Evolutionary conservation across 2,797 vertebrate species (phyloP).

Genomic region (Clarias platycephalus): DNA sequence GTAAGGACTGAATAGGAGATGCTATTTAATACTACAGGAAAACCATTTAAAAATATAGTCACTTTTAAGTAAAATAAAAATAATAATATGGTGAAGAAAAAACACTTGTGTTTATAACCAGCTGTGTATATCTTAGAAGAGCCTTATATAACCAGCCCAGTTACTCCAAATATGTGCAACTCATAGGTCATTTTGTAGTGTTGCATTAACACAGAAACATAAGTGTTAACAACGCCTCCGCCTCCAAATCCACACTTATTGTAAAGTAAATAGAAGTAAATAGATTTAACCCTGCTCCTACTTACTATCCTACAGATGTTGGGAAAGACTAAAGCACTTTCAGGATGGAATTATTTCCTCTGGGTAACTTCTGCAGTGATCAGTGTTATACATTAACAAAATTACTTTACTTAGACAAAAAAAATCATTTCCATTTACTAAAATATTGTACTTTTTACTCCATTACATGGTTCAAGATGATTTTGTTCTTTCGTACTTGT

Average conservation of each 20-base stretch:
- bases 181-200: not conserved
- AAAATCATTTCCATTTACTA: too few species aligned
- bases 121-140: not conserved
- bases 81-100: not conserved
- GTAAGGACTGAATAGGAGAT: not conserved
- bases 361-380: not conserved
- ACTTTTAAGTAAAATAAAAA: not conserved
- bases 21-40: not conserved
- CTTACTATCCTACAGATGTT: not conserved
- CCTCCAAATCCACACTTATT: constrained; percentile 14
- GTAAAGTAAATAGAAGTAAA: constrained; percentile 2
- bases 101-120: not conserved
- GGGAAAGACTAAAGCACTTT: not conserved
- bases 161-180: not conserved
- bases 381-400: not conserved
- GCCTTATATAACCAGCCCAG: not conserved
- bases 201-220: not conserved
- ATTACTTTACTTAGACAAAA: too few species aligned
- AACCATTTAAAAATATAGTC: not conserved
- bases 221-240: constrained; percentile 8
- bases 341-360: not conserved
- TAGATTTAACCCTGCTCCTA: not conserved
- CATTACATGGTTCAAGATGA: too few species aligned
- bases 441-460: too few species aligned
- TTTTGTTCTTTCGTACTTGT: too few species aligned